phyloP scores from a whole-genome alignment of 2,888 invertebrate genomes.

The Oeneis ivallda region DNA sequence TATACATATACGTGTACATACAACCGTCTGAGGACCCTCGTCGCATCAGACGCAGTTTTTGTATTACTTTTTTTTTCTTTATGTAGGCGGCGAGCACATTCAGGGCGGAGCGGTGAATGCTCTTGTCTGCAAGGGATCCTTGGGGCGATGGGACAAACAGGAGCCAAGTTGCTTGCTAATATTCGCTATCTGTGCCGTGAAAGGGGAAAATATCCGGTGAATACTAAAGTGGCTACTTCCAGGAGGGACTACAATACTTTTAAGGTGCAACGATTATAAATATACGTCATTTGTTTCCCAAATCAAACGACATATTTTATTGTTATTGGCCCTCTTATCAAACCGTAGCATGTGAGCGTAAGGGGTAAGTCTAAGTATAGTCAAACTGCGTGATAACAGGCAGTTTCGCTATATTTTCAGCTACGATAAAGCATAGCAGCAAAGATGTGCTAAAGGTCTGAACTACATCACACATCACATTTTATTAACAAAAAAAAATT shows the following conservation, averaged over 20 bases:
- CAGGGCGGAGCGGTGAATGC: constrained; percentile 52
- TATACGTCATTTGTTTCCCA: not conserved
- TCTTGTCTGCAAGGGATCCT: constrained; percentile 61
- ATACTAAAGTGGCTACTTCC: constrained; percentile 24
- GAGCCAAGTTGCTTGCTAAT: constrained; percentile 37
- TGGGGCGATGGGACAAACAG: constrained; percentile 48
- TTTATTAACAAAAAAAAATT: too few species aligned
- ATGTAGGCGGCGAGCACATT: constrained; percentile 52
- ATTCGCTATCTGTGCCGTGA: constrained; percentile 38
- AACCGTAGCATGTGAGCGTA: too few species aligned
- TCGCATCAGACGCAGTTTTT: constrained; percentile 69
- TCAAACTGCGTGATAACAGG: too few species aligned
- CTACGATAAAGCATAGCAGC: too few species aligned
- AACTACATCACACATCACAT: not conserved
- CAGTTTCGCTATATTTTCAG: too few species aligned
- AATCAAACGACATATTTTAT: not conserved
- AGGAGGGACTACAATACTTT: not conserved
- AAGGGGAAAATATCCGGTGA: constrained; percentile 33
- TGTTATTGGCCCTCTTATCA: too few species aligned
- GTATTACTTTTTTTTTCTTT: constrained; percentile 62
- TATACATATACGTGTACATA: constrained; percentile 51
- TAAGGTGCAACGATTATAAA: not conserved
- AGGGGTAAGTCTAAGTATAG: too few species aligned
- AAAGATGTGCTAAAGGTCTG: too few species aligned
- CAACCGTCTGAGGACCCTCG: constrained; percentile 73